Evolutionary conservation across 2,888 invertebrate species (phyloP), one percentile per base, ranked within the genome.

Genomic region (Lampropteryx suffumata): DNA sequence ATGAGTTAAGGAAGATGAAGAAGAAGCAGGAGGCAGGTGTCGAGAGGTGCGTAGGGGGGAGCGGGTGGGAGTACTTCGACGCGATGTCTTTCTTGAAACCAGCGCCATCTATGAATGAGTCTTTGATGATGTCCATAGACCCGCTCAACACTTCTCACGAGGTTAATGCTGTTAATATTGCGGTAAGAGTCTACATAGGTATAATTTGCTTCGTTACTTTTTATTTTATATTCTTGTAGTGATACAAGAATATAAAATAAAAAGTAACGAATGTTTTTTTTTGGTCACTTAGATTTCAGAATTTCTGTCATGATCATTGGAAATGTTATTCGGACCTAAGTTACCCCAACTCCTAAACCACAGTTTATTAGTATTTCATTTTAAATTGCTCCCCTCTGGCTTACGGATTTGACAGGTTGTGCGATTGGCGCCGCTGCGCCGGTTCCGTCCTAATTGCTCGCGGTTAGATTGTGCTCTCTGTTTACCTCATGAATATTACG

Each of bases 61-160:
- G 86, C 55, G 74, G 78, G 41, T 89, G 89, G 89, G 88, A 88
- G 65, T 84, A 89, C 58, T 89, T 89, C 59, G 87, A 89, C 28
- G 74, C 85, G 45, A 71, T 89, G 40, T 71, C 78, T 49, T 89
- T 87, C 53, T 64, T 88, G 54, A 67, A 76, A 61, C 72, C 79
- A 46, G 69, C 73, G 48, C 70, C 77, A 6, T 40, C 49, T 34
- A 34, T 49, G 17, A 56, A 30, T n/a, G 61, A 61, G 10, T 33
- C 32, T 1, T 21, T 54, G 54, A 65, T 36, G 64, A 39, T 29
- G 34, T 29, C 55, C 51, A 66, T 41, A 61, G 83, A 86, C 57
- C 73, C 79, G 27, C 64, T 77, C 24, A 82, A 82, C 27, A 51
- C 61, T 21, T 62, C 77, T 1, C 37, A 39, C 12, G 61, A 47